Evolutionary conservation across 2,888 invertebrate species (phyloP).

Genomic region (Strigamia crassipes): DNA sequence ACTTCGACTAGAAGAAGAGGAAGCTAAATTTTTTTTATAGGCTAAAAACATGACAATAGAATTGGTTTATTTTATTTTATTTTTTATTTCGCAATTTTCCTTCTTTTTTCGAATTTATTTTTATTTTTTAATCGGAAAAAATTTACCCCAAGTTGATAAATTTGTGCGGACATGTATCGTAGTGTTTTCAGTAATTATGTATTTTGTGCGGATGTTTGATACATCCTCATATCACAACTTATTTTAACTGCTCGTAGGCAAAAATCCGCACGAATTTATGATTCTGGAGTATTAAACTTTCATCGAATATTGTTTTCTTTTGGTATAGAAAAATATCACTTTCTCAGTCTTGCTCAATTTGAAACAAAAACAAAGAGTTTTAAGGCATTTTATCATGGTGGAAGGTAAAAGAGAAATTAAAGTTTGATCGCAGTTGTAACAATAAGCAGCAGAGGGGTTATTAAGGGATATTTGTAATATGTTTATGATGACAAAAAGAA

Average conservation of each 20-base stretch:
- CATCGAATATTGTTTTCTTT: background rate
- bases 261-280: background rate
- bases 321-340: constrained; percentile 27
- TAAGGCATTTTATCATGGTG: constrained; percentile 36
- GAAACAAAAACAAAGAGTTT: constrained; percentile 20
- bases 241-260: too few species aligned
- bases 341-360: constrained; percentile 41
- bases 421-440: constrained; percentile 36
- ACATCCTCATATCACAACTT: too few species aligned
- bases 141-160: too few species aligned
- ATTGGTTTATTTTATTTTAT: background rate
- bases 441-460: constrained; percentile 41
- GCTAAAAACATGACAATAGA: background rate
- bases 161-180: too few species aligned
- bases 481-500: constrained; percentile 44
- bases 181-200: too few species aligned
- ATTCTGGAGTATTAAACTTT: background rate
- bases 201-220: too few species aligned
- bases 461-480: constrained; percentile 46
- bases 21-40: background rate
- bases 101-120: background rate
- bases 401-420: constrained; percentile 25
- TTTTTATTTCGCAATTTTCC: background rate
- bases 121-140: background rate
- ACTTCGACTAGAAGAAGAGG: background rate